Evolutionary conservation across 2,113 vertebrate species (phyloP), one percentile per base, ranked within the genome.

Genomic region (Ochotona princeps): DNA sequence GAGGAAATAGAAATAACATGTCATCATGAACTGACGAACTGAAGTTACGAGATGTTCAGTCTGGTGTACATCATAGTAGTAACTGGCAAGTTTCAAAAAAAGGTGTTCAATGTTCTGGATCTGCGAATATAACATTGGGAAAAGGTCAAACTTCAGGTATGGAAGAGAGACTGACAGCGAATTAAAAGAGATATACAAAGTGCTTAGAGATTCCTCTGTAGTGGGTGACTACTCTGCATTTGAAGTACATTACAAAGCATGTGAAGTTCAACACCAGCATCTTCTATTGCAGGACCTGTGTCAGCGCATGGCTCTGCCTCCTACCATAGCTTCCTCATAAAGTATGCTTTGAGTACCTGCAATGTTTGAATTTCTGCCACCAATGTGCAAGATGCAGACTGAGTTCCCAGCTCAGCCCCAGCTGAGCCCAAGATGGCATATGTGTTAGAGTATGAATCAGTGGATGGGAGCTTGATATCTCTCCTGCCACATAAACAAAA

Each of bases 141-240:
- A 86, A 63, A 78, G 20, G 83, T 25, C 23, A 90, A 90, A 87
- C 57, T 95, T 61, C 47, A 87, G 5, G 13, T 47, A 75, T 32
- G 65, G 28, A 82, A 76, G 38, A 67, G 21, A 83, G 1, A 4
- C 15, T 13, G 6, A 63, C 18, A 60, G 10, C 1, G n/a, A 80
- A 30, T 83, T 65, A 44, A 54, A 86, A 65, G 26, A 4, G 15
- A 63, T n/a, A 69, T 30, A 35, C 13, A 57, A 78, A n/a, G 66
- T 73, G 60, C 14, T 44, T 73, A 79, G 84, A 63, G 7, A 54
- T 92, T 3, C 49, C 11, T 84, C 89, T 85, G 25, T 17, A 63
- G 25, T 67, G 11, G 74, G 47, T 78, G 13, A 60, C 61, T 30
- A 21, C 38, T 63, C 4, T 54, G 5, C 2, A 63, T 30, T 57